Evolutionary conservation across 2,113 vertebrate species (phyloP).

Genomic region (Lasiurus borealis): DNA sequence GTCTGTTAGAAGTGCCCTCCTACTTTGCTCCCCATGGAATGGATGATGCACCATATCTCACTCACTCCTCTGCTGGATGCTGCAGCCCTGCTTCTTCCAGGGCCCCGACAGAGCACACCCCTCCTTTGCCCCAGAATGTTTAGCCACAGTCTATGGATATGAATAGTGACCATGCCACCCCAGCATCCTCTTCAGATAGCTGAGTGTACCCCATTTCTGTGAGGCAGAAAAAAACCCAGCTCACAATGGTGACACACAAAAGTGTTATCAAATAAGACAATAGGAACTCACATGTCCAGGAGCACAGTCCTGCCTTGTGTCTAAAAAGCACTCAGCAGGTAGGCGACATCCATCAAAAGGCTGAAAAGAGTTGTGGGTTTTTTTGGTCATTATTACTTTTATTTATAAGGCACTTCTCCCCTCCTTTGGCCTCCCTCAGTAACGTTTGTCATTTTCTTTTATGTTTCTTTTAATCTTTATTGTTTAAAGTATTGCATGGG

Average conservation of each 20-base stretch:
- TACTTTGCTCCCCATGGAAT: not conserved
- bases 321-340: slow-evolving; percentile 78
- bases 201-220: slow-evolving; percentile 80
- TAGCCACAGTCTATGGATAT: slow-evolving; percentile 78
- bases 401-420: not conserved
- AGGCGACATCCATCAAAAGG: slow-evolving; percentile 74
- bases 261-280: slow-evolving; percentile 79
- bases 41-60: too few relatives aligned
- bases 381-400: not conserved
- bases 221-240: slow-evolving; percentile 80
- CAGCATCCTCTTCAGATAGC: slow-evolving; percentile 73
- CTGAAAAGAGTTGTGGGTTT: not conserved
- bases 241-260: slow-evolving; percentile 79
- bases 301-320: slow-evolving; percentile 76
- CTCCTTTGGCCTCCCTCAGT: not conserved
- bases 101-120: not conserved
- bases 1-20: not conserved
- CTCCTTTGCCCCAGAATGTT: slow-evolving; percentile 70
- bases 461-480: too few relatives aligned
- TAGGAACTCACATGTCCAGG: slow-evolving; percentile 71
- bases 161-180: slow-evolving; percentile 80
- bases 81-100: not conserved
- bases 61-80: not conserved
- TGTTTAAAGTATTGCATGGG: too few relatives aligned
- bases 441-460: too few relatives aligned